Percentiles rank a stretch among this genome's conserved stretches.
These are phyloP conservation scores for Microcaecilia unicolor DNA, from an alignment of 2,797 vertebrate species.

Conservation along the genomic window DNA sequence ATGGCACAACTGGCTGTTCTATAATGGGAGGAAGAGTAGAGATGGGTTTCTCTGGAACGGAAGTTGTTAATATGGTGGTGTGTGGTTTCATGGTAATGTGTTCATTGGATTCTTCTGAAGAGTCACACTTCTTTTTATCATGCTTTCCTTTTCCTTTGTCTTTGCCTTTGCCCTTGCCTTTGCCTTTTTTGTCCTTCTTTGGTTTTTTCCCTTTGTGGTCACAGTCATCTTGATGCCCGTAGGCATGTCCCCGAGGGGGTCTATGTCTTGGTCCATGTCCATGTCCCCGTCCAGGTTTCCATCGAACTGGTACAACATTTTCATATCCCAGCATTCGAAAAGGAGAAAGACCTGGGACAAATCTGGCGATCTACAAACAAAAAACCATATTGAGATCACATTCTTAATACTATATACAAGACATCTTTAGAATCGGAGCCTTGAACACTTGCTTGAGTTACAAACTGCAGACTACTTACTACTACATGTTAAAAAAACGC, in stretches of 20 bases:
- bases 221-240: background rate
- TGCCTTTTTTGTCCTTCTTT: slow-evolving; percentile 10
- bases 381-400: no score
- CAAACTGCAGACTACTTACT: no score
- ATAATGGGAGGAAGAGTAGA: background rate
- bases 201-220: slow-evolving; percentile 17
- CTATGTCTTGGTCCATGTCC: background rate
- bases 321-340: no score
- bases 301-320: no score
- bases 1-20: no score
- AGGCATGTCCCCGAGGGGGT: background rate
- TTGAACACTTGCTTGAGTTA: no score
- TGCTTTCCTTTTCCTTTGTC: slow-evolving; percentile 20
- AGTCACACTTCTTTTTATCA: slow-evolving; percentile 10
- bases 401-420: no score
- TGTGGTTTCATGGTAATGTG: background rate
- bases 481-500: no score
- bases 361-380: no score
- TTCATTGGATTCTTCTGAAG: slow-evolving; percentile 58
- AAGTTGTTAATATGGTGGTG: background rate
- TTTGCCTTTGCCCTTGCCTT: slow-evolving; percentile 20
- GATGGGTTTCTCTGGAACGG: background rate
- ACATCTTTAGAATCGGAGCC: no score
- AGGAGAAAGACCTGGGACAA: background rate
- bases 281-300: background rate